Percentiles rank a stretch among this genome's conserved stretches.
Conservation (phyloP, 2,888 invertebrate species). For the Idaea dimidiata region DNA sequence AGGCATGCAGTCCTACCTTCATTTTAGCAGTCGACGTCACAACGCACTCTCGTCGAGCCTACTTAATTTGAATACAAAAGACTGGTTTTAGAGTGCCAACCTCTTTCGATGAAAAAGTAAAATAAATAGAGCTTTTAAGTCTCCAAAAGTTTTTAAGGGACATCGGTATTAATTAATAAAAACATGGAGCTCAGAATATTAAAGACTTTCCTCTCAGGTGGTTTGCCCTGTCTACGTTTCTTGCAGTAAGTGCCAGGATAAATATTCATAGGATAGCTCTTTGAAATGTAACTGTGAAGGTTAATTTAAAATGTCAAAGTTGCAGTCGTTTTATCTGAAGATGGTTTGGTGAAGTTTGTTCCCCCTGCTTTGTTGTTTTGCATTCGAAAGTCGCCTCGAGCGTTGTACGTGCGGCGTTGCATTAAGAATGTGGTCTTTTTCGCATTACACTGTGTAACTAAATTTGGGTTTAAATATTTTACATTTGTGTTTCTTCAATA, state of each 20-base stretch:
- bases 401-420: slow-evolving; percentile 14
- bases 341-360: slow-evolving; percentile 18
- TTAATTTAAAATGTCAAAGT: slow-evolving; percentile 36
- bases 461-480: no score
- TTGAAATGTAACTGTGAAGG: slow-evolving; percentile 22
- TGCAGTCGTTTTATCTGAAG: slow-evolving; percentile 18
- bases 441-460: not conserved
- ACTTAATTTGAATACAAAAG: slow-evolving; percentile 1
- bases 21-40: not conserved
- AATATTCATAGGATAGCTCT: slow-evolving; percentile 10
- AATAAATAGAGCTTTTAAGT: not conserved
- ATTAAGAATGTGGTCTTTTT: slow-evolving; percentile 4
- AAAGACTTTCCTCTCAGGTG: not conserved
- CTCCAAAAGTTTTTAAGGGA: not conserved
- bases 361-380: slow-evolving; percentile 27
- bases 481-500: no score
- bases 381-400: slow-evolving; percentile 25
- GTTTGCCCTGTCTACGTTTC: slow-evolving; percentile 2
- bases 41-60: not conserved
- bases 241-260: not conserved
- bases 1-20: not conserved
- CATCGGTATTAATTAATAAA: slow-evolving; percentile 3
- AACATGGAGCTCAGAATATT: not conserved
- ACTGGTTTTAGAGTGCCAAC: not conserved
- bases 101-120: not conserved